Evolutionary conservation across 2,797 vertebrate genomes (phyloP), one percentile per base, ranked within the genome.

Genomic region (Mastacembelus armatus): DNA sequence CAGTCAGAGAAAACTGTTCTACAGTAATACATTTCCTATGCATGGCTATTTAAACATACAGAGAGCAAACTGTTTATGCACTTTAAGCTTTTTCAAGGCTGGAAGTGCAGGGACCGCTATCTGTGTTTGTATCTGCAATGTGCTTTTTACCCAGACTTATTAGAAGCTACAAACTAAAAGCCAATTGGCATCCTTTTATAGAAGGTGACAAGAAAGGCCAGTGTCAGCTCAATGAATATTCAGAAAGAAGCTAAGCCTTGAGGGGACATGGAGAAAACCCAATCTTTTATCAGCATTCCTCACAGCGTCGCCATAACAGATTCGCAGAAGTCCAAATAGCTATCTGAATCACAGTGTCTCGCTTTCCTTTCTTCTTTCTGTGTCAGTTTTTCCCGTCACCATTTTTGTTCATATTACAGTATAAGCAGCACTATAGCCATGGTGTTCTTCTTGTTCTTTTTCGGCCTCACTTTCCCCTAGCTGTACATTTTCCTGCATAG

Each of bases 141-240:
- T 62, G 64, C 74, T 83, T 59, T 74, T 65, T 71, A 64, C 35
- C 58, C 35, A 75, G 54, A 78, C 71, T 78, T 84, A 85, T 88
- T 87, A 81, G 81, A 71, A 71, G 79, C 77, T 85, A 85, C 74
- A 54, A 84, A 83, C 81, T 91, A 85, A 85, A 89, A 91, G 83
- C 83, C 85, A 88, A 74, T 81, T 88, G 84, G 88, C 85, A 83
- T 86, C 71, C 70, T 87, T 82, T 84, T 61, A 81, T 73, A 88
- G 84, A 85, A 47, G 40, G 58, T 84, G 80, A 83, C 11, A 45
- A 82, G 80, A 78, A 91, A 87, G 84, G 68, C 62, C 66, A 58
- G 70, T 81, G 80, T 92, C 88, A 83, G 87, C 82, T 81, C 61
- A 66, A 88, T 91, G 87, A 88, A 93, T 92, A 92, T 91, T 91